Percentiles rank a stretch among this genome's conserved stretches.
Conservation (phyloP, 2,888 invertebrate genomes). For the Sinopyrophorus schimmeli region DNA sequence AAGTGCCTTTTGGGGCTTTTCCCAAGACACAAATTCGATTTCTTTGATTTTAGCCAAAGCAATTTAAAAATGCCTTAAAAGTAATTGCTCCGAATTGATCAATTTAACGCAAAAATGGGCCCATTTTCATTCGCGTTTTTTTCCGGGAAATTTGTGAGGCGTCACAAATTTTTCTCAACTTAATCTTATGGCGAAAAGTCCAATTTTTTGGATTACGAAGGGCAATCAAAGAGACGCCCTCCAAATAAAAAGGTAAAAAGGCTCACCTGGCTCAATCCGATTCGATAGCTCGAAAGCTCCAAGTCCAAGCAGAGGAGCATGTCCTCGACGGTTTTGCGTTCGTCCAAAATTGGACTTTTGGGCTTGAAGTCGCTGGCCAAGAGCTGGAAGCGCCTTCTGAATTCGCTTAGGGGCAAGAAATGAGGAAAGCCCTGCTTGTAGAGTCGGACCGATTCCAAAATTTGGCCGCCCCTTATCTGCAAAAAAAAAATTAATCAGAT, state of each 20-base stretch:
- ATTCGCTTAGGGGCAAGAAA: conserved; percentile 85
- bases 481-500: conserved; percentile 34
- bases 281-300: conserved; percentile 82
- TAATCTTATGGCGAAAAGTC: no score
- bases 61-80: no score
- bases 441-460: conserved; percentile 84
- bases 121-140: no score
- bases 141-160: no score
- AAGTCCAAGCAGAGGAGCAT: conserved; percentile 82
- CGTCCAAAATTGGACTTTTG: conserved; percentile 55
- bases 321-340: conserved; percentile 76
- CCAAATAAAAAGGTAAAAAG: not conserved
- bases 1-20: no score
- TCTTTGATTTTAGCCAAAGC: no score
- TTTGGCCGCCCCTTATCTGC: conserved; percentile 86
- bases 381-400: conserved; percentile 79
- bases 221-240: no score
- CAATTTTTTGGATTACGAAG: no score
- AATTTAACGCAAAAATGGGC: no score
- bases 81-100: no score
- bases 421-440: conserved; percentile 95
- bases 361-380: conserved; percentile 56
- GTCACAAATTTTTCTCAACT: no score
- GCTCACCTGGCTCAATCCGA: conserved; percentile 90
- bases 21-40: no score